Conservation (phyloP, 2,888 invertebrate genomes). For the Leucoma salicis region DNA sequence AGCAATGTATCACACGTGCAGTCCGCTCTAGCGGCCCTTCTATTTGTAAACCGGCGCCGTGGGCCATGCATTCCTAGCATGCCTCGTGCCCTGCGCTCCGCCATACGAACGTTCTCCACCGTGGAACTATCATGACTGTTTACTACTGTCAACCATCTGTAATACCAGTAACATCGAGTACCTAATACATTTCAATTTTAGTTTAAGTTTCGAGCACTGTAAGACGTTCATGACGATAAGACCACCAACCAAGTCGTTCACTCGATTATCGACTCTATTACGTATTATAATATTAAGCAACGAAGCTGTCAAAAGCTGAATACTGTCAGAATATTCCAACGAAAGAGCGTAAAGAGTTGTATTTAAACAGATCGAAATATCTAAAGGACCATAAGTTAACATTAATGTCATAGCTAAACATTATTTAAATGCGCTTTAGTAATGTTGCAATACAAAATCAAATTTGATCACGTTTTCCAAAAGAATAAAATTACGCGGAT, state of each 20-base stretch:
- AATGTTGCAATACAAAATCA: too few species aligned
- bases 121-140: constrained; percentile 40
- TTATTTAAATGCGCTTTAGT: too few species aligned
- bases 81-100: constrained; percentile 66
- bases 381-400: too few species aligned
- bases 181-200: constrained; percentile 33
- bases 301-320: constrained; percentile 56
- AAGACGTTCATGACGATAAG: constrained; percentile 33
- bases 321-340: too few species aligned
- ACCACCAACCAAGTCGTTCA: constrained; percentile 16
- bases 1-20: constrained; percentile 77
- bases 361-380: too few species aligned
- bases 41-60: constrained; percentile 81
- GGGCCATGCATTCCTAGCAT: constrained; percentile 77
- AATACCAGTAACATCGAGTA: constrained; percentile 45
- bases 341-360: too few species aligned
- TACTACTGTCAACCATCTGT: constrained; percentile 37
- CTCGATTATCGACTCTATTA: constrained; percentile 43
- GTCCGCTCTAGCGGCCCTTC: constrained; percentile 75
- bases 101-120: constrained; percentile 42
- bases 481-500: neutral
- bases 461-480: too few species aligned
- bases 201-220: constrained; percentile 51
- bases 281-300: constrained; percentile 44
- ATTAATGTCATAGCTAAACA: too few species aligned